Percentiles rank a stretch among this genome's conserved stretches.
Conservation (phyloP, 1,140 invertebrate genomes). For the Manduca sexta region DNA sequence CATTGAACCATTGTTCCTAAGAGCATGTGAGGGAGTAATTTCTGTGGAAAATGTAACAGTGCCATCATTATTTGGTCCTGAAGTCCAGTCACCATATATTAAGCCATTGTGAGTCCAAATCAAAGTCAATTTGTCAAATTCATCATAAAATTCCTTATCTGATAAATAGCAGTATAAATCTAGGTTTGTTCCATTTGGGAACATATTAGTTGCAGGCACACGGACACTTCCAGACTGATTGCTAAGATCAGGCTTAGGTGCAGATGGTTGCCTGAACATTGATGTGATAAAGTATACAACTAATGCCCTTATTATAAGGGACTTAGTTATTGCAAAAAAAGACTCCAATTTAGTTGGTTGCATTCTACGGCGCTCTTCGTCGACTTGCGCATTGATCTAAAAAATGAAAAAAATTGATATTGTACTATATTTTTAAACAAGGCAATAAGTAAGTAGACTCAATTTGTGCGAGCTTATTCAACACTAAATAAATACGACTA, state of each 20-base stretch:
- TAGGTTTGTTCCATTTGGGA: conserved; percentile 87
- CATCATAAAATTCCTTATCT: conserved; percentile 82
- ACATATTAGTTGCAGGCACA: conserved; percentile 85
- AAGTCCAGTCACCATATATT: conserved; percentile 95
- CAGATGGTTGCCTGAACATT: conserved; percentile 84
- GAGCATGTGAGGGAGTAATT: conserved; percentile 79
- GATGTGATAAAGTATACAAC: conserved; percentile 96
- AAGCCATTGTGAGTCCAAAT: conserved; percentile 91
- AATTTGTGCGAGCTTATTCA: no score
- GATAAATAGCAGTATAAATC: conserved; percentile 94
- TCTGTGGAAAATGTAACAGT: conserved; percentile 79
- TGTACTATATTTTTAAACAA: no score
- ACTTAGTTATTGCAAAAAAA: conserved; percentile 87
- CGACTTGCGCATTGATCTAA: conserved; percentile 62
- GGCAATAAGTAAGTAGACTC: no score
- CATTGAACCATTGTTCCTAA: conserved; percentile 95
- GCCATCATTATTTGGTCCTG: conserved; percentile 88
- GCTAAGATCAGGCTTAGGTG: conserved; percentile 60
- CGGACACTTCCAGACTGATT: conserved; percentile 45
- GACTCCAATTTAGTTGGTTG: conserved; percentile 84
- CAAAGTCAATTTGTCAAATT: conserved; percentile 82
- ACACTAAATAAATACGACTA: no score
- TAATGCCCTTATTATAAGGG: conserved; percentile 88
- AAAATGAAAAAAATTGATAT: no score
- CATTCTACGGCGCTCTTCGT: conserved; percentile 50